These are phyloP conservation scores for Coecobrya sp. DNA, from an alignment of 2,888 invertebrate species.

Conservation along the genomic window DNA sequence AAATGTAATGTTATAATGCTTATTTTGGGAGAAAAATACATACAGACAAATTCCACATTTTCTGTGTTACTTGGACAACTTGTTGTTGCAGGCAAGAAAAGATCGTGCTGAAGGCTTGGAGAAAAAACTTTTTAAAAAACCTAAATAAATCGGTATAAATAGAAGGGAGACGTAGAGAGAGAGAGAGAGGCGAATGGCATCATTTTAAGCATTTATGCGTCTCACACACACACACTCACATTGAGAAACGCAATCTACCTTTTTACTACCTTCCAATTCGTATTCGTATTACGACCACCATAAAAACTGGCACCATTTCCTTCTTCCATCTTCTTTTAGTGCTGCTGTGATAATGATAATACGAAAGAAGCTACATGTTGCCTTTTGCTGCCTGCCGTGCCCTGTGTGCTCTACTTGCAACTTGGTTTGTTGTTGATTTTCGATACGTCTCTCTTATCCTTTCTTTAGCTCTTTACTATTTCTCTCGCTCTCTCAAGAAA, in stretches of 20 bases:
- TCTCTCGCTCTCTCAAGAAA: conserved; percentile 31
- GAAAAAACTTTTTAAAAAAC: no score
- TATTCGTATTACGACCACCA: conserved; percentile 8
- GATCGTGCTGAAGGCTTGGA: no score
- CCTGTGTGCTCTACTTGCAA: background rate
- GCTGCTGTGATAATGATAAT: background rate
- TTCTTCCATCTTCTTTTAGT: background rate
- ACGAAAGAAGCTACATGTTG: conserved; percentile 12
- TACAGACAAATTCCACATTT: no score
- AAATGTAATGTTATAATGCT: no score
- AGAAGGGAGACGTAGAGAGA: no score
- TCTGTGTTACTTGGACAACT: no score
- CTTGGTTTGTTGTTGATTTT: conserved; percentile 15
- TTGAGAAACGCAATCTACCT: conserved; percentile 8
- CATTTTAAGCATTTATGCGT: background rate
- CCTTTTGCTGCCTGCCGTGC: background rate
- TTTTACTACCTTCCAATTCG: conserved; percentile 1
- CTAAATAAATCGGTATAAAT: no score
- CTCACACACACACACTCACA: background rate
- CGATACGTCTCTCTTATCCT: background rate
- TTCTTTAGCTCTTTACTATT: background rate
- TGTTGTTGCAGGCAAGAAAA: no score
- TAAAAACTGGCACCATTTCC: conserved; percentile 7
- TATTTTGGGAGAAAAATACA: no score
- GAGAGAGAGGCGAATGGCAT: no score